These are phyloP conservation scores for Lepeophtheirus nordmannii DNA, from an alignment of 2,888 invertebrate species.

Conservation along the genomic window DNA sequence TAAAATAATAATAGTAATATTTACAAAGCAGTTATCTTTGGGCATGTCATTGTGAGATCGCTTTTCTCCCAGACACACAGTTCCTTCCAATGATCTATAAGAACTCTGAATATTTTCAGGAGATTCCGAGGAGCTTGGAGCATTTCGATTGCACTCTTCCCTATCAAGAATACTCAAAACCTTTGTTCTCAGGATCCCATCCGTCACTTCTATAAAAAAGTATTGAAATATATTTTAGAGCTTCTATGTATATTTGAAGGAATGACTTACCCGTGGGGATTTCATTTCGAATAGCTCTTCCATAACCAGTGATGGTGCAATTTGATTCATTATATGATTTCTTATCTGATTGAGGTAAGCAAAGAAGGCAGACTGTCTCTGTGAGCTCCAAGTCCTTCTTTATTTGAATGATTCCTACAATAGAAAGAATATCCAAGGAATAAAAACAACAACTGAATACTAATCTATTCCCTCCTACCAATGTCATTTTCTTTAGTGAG, in stretches of 20 bases:
- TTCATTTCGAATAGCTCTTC: neutral
- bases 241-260: neutral
- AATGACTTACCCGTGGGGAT: neutral
- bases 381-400: neutral
- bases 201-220: neutral
- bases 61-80: too few relatives aligned
- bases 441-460: neutral
- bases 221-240: neutral
- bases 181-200: neutral
- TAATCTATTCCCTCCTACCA: neutral
- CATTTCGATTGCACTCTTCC: neutral
- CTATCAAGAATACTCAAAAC: neutral
- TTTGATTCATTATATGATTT: neutral
- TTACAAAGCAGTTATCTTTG: too few relatives aligned
- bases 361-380: conserved; percentile 11
- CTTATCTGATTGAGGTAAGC: neutral
- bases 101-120: too few relatives aligned
- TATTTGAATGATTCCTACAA: neutral
- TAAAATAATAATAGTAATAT: neutral
- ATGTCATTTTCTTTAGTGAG: neutral
- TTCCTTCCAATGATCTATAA: too few relatives aligned
- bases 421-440: neutral
- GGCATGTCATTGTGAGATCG: too few relatives aligned
- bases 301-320: neutral
- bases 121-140: neutral